These are phyloP conservation scores for Bos indicus DNA, from an alignment of 2,113 vertebrate species.

Conservation along the genomic window DNA sequence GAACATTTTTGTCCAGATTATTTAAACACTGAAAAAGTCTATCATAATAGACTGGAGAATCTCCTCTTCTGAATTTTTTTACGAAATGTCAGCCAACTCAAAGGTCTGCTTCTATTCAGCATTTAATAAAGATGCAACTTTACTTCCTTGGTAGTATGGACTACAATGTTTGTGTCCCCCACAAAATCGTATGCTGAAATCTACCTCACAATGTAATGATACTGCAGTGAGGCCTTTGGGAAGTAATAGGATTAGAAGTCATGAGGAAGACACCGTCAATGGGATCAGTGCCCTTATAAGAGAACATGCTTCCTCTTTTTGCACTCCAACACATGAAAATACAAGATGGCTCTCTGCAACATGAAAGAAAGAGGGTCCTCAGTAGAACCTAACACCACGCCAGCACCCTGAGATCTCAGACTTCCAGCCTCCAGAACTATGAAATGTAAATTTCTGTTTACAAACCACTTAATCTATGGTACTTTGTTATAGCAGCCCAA, in stretches of 20 bases:
- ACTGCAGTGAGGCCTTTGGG: neutral
- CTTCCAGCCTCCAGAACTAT: neutral
- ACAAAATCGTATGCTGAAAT: neutral
- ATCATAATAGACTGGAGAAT: neutral
- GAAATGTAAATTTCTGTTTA: neutral
- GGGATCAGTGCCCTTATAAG: neutral
- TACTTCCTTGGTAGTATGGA: neutral
- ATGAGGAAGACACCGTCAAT: neutral
- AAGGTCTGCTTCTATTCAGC: neutral
- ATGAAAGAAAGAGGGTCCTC: neutral
- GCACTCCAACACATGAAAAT: neutral
- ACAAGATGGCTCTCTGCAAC: neutral
- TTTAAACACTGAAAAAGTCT: neutral
- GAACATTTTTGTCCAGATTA: neutral
- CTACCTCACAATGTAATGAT: neutral
- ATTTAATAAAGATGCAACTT: neutral
- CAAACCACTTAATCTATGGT: neutral
- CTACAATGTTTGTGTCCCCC: neutral
- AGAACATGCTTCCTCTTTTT: neutral
- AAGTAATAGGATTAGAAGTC: neutral
- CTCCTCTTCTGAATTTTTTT: neutral
- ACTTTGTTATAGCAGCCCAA: neutral
- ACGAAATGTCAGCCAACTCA: neutral
- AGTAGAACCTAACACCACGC: neutral
- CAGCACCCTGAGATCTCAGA: neutral